Percentiles rank a stretch among this genome's conserved stretches.
Conservation (phyloP, 2,888 invertebrate species). For the Latrodectus hesperus region DNA sequence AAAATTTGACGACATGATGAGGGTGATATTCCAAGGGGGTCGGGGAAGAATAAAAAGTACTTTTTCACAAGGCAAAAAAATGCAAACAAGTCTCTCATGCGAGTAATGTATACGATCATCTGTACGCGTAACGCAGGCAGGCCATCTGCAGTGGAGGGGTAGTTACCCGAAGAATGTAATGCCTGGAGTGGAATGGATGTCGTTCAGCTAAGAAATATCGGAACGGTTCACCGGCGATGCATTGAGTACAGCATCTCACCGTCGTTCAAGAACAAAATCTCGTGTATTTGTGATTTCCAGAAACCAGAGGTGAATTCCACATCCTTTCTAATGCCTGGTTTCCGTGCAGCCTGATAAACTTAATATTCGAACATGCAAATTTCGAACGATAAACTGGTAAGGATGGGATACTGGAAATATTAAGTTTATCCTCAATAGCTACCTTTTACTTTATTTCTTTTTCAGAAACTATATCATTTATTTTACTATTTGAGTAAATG, state of each 20-base stretch:
- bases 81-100: not conserved
- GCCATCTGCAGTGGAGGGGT: not conserved
- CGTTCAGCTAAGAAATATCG: constrained; percentile 38
- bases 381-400: too few relatives aligned
- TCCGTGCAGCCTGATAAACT: too few relatives aligned
- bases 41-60: too few relatives aligned
- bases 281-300: not conserved
- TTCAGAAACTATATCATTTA: too few relatives aligned
- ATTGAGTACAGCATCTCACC: not conserved
- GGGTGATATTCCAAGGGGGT: too few relatives aligned
- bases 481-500: too few relatives aligned
- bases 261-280: constrained; percentile 3
- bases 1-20: too few relatives aligned
- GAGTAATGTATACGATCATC: constrained; percentile 34
- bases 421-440: too few relatives aligned
- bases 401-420: too few relatives aligned
- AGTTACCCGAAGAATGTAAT: constrained; percentile 5
- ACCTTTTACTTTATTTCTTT: too few relatives aligned
- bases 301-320: not conserved
- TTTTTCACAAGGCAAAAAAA: constrained; percentile 8
- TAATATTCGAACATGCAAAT: too few relatives aligned
- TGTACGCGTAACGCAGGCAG: not conserved
- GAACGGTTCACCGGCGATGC: constrained; percentile 50
- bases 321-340: not conserved
- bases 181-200: not conserved